Conservation (phyloP, 2,797 vertebrate genomes). For the Peromyscus melanophrys region DNA sequence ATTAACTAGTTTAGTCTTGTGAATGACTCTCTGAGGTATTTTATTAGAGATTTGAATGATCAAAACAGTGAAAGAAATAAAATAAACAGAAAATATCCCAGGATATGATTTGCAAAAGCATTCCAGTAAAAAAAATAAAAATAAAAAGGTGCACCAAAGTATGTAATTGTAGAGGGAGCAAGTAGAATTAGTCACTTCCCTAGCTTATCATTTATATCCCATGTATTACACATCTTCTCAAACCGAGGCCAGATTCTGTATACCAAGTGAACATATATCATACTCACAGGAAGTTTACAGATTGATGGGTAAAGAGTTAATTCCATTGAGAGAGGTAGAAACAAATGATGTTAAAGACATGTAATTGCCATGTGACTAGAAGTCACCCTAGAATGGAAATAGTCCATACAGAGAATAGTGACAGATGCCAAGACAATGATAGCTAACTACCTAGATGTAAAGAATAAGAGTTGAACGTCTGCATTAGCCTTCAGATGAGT, state of each 20-base stretch:
- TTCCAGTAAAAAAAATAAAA: neutral
- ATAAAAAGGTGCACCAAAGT: neutral
- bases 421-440: neutral
- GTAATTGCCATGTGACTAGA: neutral
- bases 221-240: neutral
- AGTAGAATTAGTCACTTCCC: neutral
- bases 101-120: neutral
- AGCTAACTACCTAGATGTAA: neutral
- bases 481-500: neutral
- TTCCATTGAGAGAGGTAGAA: neutral
- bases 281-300: neutral
- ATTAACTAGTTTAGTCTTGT: slow-evolving; percentile 37
- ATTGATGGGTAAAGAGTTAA: neutral
- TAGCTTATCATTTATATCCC: neutral
- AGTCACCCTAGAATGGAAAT: neutral
- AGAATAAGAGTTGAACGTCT: no score
- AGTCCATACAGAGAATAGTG: neutral
- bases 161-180: neutral
- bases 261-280: neutral
- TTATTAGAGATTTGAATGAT: slow-evolving; percentile 11
- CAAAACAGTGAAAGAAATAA: neutral
- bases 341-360: neutral
- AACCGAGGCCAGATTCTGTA: neutral
- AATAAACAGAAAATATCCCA: neutral
- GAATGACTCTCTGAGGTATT: neutral